Conservation (phyloP, 2,797 vertebrate species). For the Gymnopithys bicolor region DNA sequence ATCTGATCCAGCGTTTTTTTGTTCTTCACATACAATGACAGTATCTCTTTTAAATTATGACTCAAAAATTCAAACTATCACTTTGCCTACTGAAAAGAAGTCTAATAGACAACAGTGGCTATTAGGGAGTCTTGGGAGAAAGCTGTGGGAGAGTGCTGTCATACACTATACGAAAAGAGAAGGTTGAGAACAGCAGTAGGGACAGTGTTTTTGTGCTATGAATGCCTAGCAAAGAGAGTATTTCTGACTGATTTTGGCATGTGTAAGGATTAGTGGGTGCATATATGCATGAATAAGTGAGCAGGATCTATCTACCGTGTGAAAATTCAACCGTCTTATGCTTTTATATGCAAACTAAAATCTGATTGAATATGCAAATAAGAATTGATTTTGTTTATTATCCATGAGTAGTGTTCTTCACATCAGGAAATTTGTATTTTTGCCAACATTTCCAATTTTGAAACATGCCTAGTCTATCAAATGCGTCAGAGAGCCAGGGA, state of each 20-base stretch:
- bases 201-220: slow-evolving; percentile 48
- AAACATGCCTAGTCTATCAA: slow-evolving; percentile 55
- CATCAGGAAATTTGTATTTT: slow-evolving; percentile 51
- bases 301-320: slow-evolving; percentile 55
- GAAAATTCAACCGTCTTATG: slow-evolving; percentile 56
- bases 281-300: slow-evolving; percentile 54
- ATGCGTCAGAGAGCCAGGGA: slow-evolving; percentile 34
- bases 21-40: neutral
- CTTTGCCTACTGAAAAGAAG: slow-evolving; percentile 18
- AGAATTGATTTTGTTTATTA: slow-evolving; percentile 69
- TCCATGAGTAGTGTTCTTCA: slow-evolving; percentile 59
- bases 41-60: slow-evolving; percentile 38
- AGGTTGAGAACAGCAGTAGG: slow-evolving; percentile 37
- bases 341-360: slow-evolving; percentile 66
- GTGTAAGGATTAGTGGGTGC: slow-evolving; percentile 52
- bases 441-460: slow-evolving; percentile 39
- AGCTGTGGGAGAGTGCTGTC: slow-evolving; percentile 18
- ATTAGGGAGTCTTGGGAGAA: neutral
- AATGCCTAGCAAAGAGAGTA: slow-evolving; percentile 42
- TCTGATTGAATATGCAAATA: slow-evolving; percentile 72
- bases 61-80: slow-evolving; percentile 32
- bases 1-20: neutral
- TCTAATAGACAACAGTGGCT: slow-evolving; percentile 21
- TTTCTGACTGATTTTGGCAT: slow-evolving; percentile 54
- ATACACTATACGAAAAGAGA: neutral